Conservation (phyloP, 2,113 vertebrate genomes). For the Fregata magnificens region DNA sequence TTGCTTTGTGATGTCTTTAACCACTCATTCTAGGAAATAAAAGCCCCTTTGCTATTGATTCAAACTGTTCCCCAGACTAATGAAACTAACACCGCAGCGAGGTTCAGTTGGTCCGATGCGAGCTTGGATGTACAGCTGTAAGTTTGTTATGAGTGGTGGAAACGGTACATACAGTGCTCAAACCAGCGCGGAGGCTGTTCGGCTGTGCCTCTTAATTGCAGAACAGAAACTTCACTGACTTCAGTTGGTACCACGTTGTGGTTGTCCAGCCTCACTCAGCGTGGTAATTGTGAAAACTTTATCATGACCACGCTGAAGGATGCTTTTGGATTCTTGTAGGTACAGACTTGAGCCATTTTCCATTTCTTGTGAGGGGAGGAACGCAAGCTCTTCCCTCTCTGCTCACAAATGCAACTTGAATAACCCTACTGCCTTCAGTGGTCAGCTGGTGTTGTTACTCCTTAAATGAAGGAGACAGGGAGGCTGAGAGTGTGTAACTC, state of each 20-base stretch:
- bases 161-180: background rate
- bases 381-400: background rate
- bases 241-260: fast-evolving
- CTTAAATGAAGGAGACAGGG: background rate
- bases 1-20: background rate
- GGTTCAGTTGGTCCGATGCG: fast-evolving
- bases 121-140: background rate
- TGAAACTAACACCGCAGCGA: fast-evolving
- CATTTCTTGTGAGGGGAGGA: background rate
- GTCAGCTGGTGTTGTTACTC: background rate
- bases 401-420: background rate
- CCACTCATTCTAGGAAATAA: background rate
- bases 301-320: fast-evolving
- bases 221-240: background rate
- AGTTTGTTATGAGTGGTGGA: background rate
- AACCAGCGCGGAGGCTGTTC: fast-evolving
- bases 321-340: background rate
- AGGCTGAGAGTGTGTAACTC: background rate
- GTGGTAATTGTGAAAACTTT: fast-evolving
- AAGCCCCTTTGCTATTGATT: background rate
- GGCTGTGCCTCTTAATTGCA: background rate
- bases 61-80: background rate
- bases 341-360: background rate
- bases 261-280: background rate
- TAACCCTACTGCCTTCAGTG: background rate